Percentiles rank a stretch among this genome's conserved stretches.
These are phyloP conservation scores for Spea hammondii DNA, from an alignment of 2,797 vertebrate genomes.

Conservation along the genomic window DNA sequence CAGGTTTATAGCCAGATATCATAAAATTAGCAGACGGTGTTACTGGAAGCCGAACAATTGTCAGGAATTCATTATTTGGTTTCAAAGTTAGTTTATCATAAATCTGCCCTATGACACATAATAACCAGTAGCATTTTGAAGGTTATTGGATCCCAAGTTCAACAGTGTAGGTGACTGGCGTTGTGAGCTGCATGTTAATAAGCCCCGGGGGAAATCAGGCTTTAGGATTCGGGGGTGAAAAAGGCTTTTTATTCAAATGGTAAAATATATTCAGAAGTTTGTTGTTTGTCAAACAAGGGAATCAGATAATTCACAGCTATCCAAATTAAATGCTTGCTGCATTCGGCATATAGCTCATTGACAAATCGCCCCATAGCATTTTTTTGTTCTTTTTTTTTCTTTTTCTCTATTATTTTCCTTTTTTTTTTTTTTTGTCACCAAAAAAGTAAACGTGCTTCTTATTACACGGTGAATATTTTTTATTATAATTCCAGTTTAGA, in stretches of 20 bases:
- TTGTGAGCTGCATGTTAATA: slow-evolving; percentile 71
- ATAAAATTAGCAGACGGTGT: slow-evolving; percentile 60
- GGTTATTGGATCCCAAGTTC: slow-evolving; percentile 72
- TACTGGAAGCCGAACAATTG: slow-evolving; percentile 58
- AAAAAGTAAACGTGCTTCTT: too few relatives aligned
- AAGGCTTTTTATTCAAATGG: slow-evolving; percentile 64
- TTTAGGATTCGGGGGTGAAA: slow-evolving; percentile 62
- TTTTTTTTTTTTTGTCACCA: slow-evolving; percentile 3
- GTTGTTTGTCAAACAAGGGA: slow-evolving; percentile 65
- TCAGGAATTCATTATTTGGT: slow-evolving; percentile 65
- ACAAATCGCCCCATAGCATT: background rate
- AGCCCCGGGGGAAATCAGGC: slow-evolving; percentile 68
- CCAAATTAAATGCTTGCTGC: slow-evolving; percentile 54
- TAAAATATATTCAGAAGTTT: slow-evolving; percentile 66
- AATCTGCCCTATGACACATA: slow-evolving; percentile 70
- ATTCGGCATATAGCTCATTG: slow-evolving; percentile 50
- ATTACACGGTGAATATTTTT: too few relatives aligned
- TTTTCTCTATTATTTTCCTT: background rate
- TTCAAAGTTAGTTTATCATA: slow-evolving; percentile 72
- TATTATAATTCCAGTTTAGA: too few relatives aligned
- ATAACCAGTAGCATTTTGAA: slow-evolving; percentile 70
- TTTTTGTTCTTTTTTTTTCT: background rate
- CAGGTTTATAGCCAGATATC: slow-evolving; percentile 63
- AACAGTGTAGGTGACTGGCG: slow-evolving; percentile 69
- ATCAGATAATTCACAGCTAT: slow-evolving; percentile 61